Evolutionary conservation across 2,797 vertebrate genomes (phyloP).

Genomic region (Sarcophilus harrisii): DNA sequence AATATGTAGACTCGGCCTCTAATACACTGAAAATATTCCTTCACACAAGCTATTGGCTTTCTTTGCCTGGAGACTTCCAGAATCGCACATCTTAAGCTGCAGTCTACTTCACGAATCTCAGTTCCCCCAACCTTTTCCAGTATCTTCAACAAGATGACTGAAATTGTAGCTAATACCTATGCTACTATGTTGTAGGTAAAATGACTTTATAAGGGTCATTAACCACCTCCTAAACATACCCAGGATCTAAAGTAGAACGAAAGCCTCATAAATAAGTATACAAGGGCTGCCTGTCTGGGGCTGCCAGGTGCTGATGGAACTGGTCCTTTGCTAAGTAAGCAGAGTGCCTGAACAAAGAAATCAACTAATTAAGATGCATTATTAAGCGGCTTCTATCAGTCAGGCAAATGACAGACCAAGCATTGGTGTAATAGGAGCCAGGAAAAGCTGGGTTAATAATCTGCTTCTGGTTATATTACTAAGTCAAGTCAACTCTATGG

Average conservation of each 20-base stretch:
- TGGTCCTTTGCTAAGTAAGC: neutral
- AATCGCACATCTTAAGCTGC: neutral
- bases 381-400: neutral
- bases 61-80: neutral
- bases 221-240: neutral
- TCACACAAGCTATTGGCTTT: neutral
- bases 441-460: neutral
- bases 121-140: neutral
- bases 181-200: neutral
- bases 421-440: neutral
- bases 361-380: neutral
- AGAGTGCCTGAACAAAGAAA: neutral
- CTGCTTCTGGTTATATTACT: neutral
- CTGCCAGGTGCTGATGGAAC: neutral
- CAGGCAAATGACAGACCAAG: neutral
- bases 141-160: neutral
- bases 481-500: neutral
- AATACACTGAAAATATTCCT: neutral
- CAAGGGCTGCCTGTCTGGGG: neutral
- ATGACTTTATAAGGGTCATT: neutral
- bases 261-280: neutral
- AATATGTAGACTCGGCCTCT: neutral
- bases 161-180: neutral
- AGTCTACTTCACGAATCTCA: neutral
- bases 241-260: neutral